These are phyloP conservation scores for Nothocercus julius DNA, from an alignment of 2,113 vertebrate species.

Conservation along the genomic window DNA sequence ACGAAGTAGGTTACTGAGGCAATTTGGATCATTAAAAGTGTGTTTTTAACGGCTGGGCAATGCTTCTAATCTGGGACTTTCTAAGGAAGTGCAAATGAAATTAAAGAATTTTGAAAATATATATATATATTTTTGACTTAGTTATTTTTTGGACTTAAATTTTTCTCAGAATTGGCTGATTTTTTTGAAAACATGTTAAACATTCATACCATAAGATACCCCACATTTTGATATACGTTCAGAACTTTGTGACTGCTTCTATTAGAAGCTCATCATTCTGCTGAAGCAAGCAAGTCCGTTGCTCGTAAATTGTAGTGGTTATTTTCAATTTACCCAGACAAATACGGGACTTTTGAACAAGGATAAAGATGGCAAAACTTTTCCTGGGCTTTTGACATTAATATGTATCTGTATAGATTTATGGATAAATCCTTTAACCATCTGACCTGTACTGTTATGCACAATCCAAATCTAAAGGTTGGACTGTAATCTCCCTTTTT, in stretches of 20 bases:
- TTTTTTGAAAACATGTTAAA: too few relatives aligned
- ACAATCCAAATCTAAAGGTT: too few relatives aligned
- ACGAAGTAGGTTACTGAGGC: background rate
- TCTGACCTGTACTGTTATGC: background rate
- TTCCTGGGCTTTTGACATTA: background rate
- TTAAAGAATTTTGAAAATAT: too few relatives aligned
- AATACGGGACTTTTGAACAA: background rate
- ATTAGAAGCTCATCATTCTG: background rate
- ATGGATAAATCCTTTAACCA: background rate
- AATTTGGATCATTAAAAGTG: background rate
- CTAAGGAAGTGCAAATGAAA: too few relatives aligned
- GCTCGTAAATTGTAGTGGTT: background rate
- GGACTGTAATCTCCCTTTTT: background rate
- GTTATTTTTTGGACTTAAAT: too few relatives aligned
- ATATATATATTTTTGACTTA: too few relatives aligned
- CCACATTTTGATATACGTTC: background rate
- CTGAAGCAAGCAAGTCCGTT: background rate
- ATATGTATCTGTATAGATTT: background rate
- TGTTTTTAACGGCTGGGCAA: background rate
- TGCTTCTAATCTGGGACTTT: background rate
- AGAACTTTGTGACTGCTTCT: background rate
- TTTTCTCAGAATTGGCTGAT: too few relatives aligned
- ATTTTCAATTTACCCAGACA: background rate
- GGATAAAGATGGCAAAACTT: background rate
- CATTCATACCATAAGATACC: background rate